Percentiles rank a stretch among this genome's conserved stretches.
Conservation (phyloP, 2,797 vertebrate species). For the Anabacerthia variegaticeps region DNA sequence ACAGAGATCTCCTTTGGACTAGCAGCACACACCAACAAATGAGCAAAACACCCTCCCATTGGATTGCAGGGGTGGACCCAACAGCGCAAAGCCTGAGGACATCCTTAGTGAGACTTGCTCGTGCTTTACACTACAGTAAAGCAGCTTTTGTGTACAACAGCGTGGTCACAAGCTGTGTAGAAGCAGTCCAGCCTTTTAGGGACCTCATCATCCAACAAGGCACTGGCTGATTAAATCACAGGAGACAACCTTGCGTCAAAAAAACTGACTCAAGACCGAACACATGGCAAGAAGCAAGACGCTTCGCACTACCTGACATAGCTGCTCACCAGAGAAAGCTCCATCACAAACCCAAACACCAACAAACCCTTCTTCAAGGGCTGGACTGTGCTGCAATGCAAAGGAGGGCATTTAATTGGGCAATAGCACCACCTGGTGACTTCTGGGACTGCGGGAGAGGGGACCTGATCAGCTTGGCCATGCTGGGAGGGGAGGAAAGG, state of each 20-base stretch:
- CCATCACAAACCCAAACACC: neutral
- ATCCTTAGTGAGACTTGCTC: neutral
- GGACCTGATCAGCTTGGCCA: neutral
- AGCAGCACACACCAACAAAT: neutral
- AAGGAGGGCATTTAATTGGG: neutral
- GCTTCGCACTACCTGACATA: rapidly evolving
- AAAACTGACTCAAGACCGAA: neutral
- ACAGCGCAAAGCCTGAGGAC: neutral
- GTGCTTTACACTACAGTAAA: neutral
- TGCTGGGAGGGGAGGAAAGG: rapidly evolving
- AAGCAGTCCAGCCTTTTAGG: neutral
- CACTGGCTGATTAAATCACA: neutral
- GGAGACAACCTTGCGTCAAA: neutral
- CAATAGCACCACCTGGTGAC: constrained; percentile 65
- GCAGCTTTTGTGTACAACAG: neutral
- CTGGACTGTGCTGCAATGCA: rapidly evolving
- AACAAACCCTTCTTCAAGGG: neutral
- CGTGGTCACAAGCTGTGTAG: neutral
- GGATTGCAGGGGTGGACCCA: rapidly evolving
- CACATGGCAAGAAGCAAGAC: neutral
- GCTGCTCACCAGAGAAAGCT: neutral
- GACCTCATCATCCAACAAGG: neutral
- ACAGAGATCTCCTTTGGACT: neutral
- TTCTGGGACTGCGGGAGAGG: neutral
- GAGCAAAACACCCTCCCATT: neutral